Conservation (phyloP, 2,113 vertebrate species). For the Sphyrna mokarran region DNA sequence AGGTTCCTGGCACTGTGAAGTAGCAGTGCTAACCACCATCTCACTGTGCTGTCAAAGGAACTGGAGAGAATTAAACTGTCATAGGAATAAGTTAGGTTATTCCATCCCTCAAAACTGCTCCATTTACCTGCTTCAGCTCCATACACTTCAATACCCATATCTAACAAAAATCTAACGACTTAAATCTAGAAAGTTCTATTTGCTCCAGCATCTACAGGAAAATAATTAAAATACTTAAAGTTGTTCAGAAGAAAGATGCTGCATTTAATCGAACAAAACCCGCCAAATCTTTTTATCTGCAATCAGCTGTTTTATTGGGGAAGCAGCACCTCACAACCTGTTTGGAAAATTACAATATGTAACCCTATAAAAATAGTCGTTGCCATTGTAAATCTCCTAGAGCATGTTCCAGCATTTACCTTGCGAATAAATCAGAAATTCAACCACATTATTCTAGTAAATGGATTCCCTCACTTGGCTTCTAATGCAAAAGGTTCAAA, state of each 20-base stretch:
- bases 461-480: conserved; percentile 47
- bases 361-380: conserved; percentile 49
- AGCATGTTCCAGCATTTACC: conserved; percentile 47
- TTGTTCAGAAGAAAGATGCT: neutral
- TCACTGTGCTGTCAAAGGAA: neutral
- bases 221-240: neutral
- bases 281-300: neutral
- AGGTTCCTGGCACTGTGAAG: no score
- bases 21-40: no score
- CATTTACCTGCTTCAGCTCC: neutral
- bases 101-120: neutral
- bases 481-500: conserved; percentile 44
- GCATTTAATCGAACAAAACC: neutral
- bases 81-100: neutral
- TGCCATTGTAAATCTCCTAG: conserved; percentile 51
- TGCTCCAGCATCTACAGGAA: neutral
- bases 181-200: neutral
- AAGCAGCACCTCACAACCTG: conserved; percentile 53
- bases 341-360: conserved; percentile 56
- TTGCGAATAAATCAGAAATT: conserved; percentile 48
- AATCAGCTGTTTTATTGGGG: neutral
- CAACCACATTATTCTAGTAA: conserved; percentile 47
- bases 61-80: neutral
- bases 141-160: neutral
- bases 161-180: neutral